These are phyloP conservation scores for Diuraphis noxia DNA, from an alignment of 1,140 invertebrate species.

Conservation along the genomic window DNA sequence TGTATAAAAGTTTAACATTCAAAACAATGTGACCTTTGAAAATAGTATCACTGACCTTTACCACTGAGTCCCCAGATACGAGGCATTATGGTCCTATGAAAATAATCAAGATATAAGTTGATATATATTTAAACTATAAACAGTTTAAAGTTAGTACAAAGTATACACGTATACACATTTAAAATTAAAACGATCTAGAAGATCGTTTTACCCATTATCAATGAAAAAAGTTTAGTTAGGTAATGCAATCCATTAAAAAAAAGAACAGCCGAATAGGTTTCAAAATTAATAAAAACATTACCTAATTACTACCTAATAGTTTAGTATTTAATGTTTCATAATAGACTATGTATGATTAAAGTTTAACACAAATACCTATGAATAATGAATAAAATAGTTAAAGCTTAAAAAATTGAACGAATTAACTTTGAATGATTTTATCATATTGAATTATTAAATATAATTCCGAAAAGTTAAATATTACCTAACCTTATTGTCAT, in stretches of 20 bases:
- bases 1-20: neutral
- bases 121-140: neutral
- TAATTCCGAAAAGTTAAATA: neutral
- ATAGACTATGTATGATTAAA: neutral
- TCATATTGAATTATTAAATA: neutral
- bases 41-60: constrained; percentile 23
- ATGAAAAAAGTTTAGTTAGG: neutral
- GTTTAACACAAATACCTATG: neutral
- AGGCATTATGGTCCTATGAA: neutral
- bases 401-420: neutral
- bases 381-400: neutral
- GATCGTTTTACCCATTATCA: neutral
- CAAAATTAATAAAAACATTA: too few relatives aligned
- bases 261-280: neutral
- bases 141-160: neutral
- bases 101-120: constrained; percentile 13
- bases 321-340: neutral
- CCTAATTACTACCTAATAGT: too few relatives aligned
- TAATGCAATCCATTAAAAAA: neutral
- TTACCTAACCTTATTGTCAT: too few relatives aligned
- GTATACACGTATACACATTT: neutral
- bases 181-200: neutral
- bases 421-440: neutral
- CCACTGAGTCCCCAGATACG: neutral
- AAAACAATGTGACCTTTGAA: constrained; percentile 18